These are phyloP conservation scores for Agrotis puta DNA, from an alignment of 2,888 invertebrate species.

Conservation along the genomic window DNA sequence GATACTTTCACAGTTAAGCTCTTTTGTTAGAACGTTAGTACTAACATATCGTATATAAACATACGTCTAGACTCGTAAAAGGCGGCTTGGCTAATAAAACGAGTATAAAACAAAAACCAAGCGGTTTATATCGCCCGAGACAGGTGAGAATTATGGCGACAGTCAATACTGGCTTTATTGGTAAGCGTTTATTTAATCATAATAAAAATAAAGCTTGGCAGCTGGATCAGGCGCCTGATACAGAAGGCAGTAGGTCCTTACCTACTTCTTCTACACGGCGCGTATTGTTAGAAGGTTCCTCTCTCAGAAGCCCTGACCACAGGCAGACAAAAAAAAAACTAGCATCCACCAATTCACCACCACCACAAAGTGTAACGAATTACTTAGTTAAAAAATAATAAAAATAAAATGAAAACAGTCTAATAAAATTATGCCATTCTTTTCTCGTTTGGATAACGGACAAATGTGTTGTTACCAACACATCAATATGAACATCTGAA, in stretches of 20 bases:
- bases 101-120: conserved; percentile 33
- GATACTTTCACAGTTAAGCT: conserved; percentile 30
- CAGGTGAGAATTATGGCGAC: conserved; percentile 12
- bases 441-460: not conserved
- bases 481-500: too few species aligned
- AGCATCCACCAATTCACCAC: too few species aligned
- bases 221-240: too few species aligned
- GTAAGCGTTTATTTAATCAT: not conserved
- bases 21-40: conserved; percentile 17
- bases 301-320: too few species aligned
- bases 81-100: conserved; percentile 36
- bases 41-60: conserved; percentile 2
- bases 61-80: conserved; percentile 49
- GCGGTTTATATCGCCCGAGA: conserved; percentile 16
- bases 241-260: too few species aligned
- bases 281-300: too few species aligned
- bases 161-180: not conserved
- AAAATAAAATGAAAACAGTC: too few species aligned
- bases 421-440: not conserved
- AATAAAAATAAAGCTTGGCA: too few species aligned
- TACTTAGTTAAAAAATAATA: too few species aligned
- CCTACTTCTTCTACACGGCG: too few species aligned
- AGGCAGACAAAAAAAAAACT: too few species aligned
- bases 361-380: too few species aligned
- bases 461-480: not conserved